Conservation (phyloP, 1,140 invertebrate species). For the Ladona fulva region DNA sequence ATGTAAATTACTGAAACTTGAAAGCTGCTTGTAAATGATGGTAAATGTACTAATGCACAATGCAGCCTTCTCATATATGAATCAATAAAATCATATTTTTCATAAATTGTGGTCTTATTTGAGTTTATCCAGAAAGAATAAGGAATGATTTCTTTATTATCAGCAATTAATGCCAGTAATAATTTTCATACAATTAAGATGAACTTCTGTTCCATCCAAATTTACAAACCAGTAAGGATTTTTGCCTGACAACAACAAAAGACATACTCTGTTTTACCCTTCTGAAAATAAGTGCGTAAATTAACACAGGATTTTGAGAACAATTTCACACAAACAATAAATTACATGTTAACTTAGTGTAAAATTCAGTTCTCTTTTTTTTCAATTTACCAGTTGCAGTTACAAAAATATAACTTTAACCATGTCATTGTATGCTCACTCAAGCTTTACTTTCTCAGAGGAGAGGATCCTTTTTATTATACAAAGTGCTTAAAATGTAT, state of each 20-base stretch:
- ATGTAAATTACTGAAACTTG: no score
- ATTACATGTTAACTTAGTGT: background rate
- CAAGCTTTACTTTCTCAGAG: background rate
- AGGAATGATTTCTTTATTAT: no score
- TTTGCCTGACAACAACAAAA: background rate
- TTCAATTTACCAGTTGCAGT: background rate
- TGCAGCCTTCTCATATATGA: no score
- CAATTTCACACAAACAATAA: background rate
- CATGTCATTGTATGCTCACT: background rate
- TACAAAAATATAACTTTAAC: constrained; percentile 11
- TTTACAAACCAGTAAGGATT: no score
- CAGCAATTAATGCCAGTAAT: no score
- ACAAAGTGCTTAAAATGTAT: background rate
- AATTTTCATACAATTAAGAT: no score
- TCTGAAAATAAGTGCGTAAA: background rate
- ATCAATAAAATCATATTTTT: no score
- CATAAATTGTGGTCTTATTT: no score
- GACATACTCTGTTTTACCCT: background rate
- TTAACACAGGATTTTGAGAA: background rate
- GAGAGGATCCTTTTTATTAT: background rate
- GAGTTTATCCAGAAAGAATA: no score
- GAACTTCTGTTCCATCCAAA: no score
- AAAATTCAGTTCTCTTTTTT: background rate
- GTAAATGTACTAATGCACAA: no score
- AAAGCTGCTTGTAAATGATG: no score